phyloP scores from a whole-genome alignment of 92 coral and sea anemone species.

The Nematostella vectensis region DNA sequence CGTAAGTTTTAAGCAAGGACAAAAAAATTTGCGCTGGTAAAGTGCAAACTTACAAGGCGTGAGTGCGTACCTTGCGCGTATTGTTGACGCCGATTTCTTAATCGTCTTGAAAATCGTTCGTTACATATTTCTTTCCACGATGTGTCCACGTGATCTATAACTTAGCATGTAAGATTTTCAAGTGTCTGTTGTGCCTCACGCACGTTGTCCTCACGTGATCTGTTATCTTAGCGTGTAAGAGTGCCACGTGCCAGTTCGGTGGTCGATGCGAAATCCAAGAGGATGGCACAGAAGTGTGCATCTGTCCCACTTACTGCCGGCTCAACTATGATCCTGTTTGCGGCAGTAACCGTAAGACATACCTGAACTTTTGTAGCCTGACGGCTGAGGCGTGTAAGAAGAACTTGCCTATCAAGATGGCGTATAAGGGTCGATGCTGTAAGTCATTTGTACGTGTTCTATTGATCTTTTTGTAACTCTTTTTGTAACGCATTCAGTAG shows the following conservation, averaged over 20 bases:
- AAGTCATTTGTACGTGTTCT: conserved; percentile 36
- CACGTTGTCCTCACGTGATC: too few species aligned
- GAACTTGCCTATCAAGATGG: conserved; percentile 33
- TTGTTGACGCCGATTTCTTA: too few species aligned
- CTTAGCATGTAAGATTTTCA: too few species aligned
- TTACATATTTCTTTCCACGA: too few species aligned
- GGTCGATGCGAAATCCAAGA: conserved; percentile 70
- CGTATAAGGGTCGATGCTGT: conserved; percentile 80
- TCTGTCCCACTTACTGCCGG: conserved; percentile 73
- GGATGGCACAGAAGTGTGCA: conserved; percentile 72
- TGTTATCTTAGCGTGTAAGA: conserved; percentile 63
- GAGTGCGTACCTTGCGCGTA: too few species aligned
- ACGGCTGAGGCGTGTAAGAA: conserved; percentile 66
- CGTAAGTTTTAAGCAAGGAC: too few species aligned
- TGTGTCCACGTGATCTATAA: too few species aligned
- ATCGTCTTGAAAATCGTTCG: too few species aligned
- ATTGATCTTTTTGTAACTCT: background rate
- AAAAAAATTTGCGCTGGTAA: too few species aligned
- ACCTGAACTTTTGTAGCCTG: conserved; percentile 78
- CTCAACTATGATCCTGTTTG: conserved; percentile 75
- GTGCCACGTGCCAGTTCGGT: conserved; percentile 51
- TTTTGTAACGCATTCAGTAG: background rate
- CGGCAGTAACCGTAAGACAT: conserved; percentile 82
- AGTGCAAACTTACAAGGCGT: too few species aligned
- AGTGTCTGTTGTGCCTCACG: too few species aligned